These are phyloP conservation scores for Rousettus leschenaultii DNA, from an alignment of 2,113 vertebrate species.

Conservation along the genomic window DNA sequence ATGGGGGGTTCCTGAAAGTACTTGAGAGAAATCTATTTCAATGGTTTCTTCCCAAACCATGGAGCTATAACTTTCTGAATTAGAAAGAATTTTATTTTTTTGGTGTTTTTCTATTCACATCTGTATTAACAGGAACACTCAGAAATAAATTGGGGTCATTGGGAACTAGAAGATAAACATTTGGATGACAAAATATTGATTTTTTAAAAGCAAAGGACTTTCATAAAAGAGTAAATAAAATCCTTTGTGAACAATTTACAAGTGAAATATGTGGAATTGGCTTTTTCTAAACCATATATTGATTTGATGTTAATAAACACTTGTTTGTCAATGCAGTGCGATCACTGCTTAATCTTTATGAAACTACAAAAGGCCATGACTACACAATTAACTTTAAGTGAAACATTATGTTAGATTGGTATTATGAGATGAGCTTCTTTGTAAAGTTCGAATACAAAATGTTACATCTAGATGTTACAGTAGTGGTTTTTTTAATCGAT, in stretches of 20 bases:
- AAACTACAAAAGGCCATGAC: conserved; percentile 55
- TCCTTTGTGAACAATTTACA: conserved; percentile 70
- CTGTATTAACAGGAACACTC: conserved; percentile 60
- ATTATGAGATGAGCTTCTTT: neutral
- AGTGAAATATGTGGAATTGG: conserved; percentile 71
- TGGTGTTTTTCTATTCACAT: conserved; percentile 53
- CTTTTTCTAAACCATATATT: conserved; percentile 63
- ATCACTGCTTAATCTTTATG: conserved; percentile 62
- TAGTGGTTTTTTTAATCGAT: neutral
- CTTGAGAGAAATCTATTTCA: neutral
- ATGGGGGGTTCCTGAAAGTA: neutral
- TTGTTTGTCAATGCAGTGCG: conserved; percentile 60
- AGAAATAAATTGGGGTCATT: conserved; percentile 72
- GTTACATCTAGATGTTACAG: neutral
- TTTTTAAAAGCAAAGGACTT: conserved; percentile 71
- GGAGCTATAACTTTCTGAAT: neutral
- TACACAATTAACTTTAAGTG: conserved; percentile 46
- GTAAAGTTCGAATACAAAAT: neutral
- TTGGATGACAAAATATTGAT: conserved; percentile 78
- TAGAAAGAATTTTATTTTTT: neutral
- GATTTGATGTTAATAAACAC: conserved; percentile 74
- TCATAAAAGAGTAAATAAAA: conserved; percentile 74
- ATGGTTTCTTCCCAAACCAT: neutral
- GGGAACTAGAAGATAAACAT: conserved; percentile 68
- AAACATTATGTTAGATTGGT: conserved; percentile 38